Conservation (phyloP, 2,888 invertebrate species). For the Thera obeliscata region DNA sequence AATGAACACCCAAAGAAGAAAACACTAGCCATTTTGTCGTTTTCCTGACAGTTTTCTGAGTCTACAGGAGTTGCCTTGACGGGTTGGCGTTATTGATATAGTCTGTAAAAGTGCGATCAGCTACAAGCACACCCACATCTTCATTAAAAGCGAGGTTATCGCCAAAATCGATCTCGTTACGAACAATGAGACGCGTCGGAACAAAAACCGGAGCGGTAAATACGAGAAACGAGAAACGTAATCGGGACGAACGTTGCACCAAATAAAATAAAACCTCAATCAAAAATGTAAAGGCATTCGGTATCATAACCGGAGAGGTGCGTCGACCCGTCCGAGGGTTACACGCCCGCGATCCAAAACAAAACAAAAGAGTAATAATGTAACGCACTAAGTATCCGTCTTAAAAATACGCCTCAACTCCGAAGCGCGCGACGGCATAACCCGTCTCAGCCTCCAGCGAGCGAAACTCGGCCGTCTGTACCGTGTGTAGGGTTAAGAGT, state of each 20-base stretch:
- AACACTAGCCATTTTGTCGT: background rate
- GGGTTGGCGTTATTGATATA: slow-evolving; percentile 36
- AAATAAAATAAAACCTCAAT: slow-evolving; percentile 83
- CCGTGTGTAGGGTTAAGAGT: slow-evolving; percentile 53
- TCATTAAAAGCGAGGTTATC: slow-evolving; percentile 79
- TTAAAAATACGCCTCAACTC: slow-evolving; percentile 80
- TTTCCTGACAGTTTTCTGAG: background rate
- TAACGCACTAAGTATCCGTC: slow-evolving; percentile 83
- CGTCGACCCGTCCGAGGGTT: slow-evolving; percentile 79
- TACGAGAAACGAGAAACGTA: slow-evolving; percentile 82
- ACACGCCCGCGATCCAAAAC: slow-evolving; percentile 70
- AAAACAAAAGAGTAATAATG: slow-evolving; percentile 81
- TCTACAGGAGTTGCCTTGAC: background rate
- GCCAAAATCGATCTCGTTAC: slow-evolving; percentile 80
- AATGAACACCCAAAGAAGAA: no score
- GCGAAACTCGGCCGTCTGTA: slow-evolving; percentile 46
- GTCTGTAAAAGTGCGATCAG: slow-evolving; percentile 52
- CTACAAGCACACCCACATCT: slow-evolving; percentile 75
- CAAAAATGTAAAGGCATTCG: slow-evolving; percentile 80
- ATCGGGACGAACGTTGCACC: slow-evolving; percentile 75
- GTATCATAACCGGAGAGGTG: slow-evolving; percentile 79
- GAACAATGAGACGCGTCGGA: slow-evolving; percentile 80
- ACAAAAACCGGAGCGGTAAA: slow-evolving; percentile 78
- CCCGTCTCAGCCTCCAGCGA: slow-evolving; percentile 52
- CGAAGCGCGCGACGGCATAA: slow-evolving; percentile 75